These are phyloP conservation scores for Lissocephala sabroskyi DNA, from an alignment of 2,888 invertebrate genomes.

Conservation along the genomic window DNA sequence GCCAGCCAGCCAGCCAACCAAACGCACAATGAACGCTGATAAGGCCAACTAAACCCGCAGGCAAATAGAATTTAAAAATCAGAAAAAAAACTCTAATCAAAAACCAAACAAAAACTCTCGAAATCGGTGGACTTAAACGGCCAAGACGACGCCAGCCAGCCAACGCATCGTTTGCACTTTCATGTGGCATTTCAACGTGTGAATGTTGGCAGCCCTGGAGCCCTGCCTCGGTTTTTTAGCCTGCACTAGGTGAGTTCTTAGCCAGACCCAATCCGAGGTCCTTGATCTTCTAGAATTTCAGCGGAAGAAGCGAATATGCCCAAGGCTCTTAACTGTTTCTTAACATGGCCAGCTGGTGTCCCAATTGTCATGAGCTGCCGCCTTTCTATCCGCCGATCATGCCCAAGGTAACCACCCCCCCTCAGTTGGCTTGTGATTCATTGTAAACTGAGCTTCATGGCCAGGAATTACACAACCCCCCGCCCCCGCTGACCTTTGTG, in stretches of 20 bases:
- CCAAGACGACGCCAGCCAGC: no score
- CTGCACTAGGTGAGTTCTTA: constrained; percentile 72
- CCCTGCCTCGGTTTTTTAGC: constrained; percentile 73
- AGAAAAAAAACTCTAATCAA: constrained; percentile 11
- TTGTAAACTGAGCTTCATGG: no score
- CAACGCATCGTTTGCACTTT: constrained; percentile 54
- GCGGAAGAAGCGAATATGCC: constrained; percentile 52
- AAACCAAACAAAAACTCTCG: constrained; percentile 10
- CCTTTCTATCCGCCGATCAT: constrained; percentile 60
- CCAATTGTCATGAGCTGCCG: constrained; percentile 65
- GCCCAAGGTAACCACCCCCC: constrained; percentile 68
- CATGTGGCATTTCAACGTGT: constrained; percentile 68
- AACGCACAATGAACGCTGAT: constrained; percentile 3
- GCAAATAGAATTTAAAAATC: constrained; percentile 8
- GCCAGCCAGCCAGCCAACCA: background rate
- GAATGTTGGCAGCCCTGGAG: constrained; percentile 74
- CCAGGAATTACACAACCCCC: no score
- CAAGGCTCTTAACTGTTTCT: no score
- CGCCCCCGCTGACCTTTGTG: constrained; percentile 39
- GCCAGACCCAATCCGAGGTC: no score
- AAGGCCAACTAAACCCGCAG: constrained; percentile 8
- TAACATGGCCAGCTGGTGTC: constrained; percentile 64
- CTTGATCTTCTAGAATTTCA: no score
- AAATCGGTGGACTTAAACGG: no score
- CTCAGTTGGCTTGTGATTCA: background rate